phyloP scores from a whole-genome alignment of 2,113 vertebrate genomes.

The Rhea pennata region DNA sequence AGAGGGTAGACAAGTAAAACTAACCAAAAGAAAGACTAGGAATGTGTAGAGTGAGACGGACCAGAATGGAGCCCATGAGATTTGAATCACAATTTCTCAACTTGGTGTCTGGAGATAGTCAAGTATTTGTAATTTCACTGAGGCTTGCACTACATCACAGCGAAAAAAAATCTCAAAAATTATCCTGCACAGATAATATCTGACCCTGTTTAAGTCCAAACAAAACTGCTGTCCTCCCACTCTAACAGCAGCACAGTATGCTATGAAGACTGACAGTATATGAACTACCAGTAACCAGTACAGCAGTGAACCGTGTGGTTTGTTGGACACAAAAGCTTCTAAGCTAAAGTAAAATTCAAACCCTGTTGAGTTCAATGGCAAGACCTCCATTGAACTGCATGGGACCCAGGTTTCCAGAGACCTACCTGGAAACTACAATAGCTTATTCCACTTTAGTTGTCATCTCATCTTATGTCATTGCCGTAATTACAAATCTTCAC shows the following conservation, averaged over 20 bases:
- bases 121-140: accelerated
- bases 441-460: accelerated
- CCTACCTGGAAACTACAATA: not conserved
- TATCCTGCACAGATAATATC: not conserved
- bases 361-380: accelerated
- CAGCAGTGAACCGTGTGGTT: not conserved
- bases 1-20: accelerated
- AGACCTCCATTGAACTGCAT: not conserved
- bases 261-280: not conserved
- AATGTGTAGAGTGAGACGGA: not conserved
- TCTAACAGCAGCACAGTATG: not conserved
- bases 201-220: not conserved
- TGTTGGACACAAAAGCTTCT: not conserved
- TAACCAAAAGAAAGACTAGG: not conserved
- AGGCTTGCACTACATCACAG: accelerated
- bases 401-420: not conserved
- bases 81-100: not conserved
- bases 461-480: not conserved
- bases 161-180: not conserved
- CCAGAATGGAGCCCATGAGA: accelerated
- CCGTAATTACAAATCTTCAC: accelerated
- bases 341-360: not conserved
- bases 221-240: not conserved
- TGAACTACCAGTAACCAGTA: accelerated
- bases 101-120: not conserved